Base-by-base conservation (phyloP, 2,113 vertebrate genomes). In the Pelvicachromis taeniatus region DNA sequence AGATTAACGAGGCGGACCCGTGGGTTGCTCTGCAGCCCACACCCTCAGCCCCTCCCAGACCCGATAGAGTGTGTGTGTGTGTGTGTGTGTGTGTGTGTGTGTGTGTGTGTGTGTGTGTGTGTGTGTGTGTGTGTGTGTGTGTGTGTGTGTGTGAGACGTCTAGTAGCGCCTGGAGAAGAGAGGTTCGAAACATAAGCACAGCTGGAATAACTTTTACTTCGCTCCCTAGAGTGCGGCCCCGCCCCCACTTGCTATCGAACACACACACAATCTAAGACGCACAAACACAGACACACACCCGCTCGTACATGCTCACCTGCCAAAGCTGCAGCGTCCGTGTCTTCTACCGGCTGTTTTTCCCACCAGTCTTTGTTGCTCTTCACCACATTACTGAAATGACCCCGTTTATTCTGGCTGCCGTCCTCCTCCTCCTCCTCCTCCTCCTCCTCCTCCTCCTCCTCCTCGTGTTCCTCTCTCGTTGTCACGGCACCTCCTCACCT, bases 1-100 rank as follows among this genome's bases (percentile, higher is more conserved):
- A 95, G 94, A 96, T 95, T 94, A 95, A 95, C 85, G 93, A 95
- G 92, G 85, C 81, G 85, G 89, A 91, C 88, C 87, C 65, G 83
- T 53, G 86, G 90, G 91, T 89, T 80, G 91, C 93, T 85, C 77
- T 19, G 31, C 82, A 63, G 82, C 75, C 68, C 65, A 63, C 53
- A 79, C 84, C 78, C 81, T 68, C 83, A 35, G 23, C 52, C 84
- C 83, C 80, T 80, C 26, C 65, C 87, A 86, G 73, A 86, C 87
- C 80, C 91, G 88, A 0, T 3, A 26, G 26, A 26, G 26, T 2
- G 16, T 42, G 31, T 58, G 79, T 68, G n/a, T 21, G 53, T 81
- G 83, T 82, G 58, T 91, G 83, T 81, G 68, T 54, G 68, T 78
- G 70, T 53, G 80, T 35, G 79, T 48, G 80, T 42, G 52, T 52